Conservation (phyloP, 2,113 vertebrate genomes). For the Tauraco erythrolophus region DNA sequence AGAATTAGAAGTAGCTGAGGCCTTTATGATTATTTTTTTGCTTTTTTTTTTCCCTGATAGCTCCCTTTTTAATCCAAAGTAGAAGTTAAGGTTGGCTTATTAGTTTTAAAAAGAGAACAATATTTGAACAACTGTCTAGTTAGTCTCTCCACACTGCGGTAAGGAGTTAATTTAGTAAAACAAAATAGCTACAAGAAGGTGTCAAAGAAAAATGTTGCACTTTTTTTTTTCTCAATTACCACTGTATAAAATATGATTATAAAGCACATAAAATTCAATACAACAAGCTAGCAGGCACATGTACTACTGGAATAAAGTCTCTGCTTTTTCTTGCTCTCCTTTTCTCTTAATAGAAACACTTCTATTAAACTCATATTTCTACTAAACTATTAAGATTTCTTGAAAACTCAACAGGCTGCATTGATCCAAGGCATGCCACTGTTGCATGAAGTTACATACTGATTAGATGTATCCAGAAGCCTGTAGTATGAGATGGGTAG, state of each 20-base stretch:
- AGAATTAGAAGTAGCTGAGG: neutral
- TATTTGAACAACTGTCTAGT: neutral
- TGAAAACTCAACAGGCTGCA: neutral
- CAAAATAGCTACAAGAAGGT: neutral
- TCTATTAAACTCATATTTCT: conserved; percentile 47
- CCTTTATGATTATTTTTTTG: neutral
- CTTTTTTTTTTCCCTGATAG: neutral
- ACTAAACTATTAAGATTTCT: conserved; percentile 19
- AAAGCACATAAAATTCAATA: conserved; percentile 35
- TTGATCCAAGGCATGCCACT: neutral
- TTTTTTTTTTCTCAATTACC: conserved; percentile 44
- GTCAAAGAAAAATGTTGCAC: neutral
- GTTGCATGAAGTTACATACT: neutral
- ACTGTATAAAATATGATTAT: conserved; percentile 43
- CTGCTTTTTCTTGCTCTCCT: neutral
- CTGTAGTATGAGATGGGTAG: neutral
- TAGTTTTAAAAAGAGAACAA: neutral
- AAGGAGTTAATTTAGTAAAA: conserved; percentile 27
- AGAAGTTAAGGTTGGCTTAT: neutral
- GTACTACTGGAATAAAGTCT: neutral
- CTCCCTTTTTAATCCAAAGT: neutral
- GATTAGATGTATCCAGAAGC: neutral
- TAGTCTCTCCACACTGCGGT: neutral
- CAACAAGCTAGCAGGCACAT: conserved; percentile 2
- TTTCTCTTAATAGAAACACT: conserved; percentile 38